A percentile compares a stretch with the other conserved stretches of the same genome.
Evolutionary conservation across 2,888 invertebrate species (phyloP).

Genomic region (Thelaira solivaga): DNA sequence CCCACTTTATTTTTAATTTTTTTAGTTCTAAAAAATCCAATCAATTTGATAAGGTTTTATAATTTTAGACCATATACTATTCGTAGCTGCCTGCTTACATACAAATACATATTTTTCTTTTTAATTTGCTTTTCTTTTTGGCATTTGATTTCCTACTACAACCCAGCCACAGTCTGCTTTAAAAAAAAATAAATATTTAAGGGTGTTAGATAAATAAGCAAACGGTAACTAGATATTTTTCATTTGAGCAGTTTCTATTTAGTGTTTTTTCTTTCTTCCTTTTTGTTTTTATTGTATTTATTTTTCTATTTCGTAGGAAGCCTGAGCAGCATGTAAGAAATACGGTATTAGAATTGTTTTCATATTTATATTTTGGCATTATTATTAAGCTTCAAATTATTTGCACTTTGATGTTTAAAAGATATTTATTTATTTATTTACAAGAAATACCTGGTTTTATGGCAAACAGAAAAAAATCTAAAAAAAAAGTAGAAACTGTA

Average conservation of each 20-base stretch:
- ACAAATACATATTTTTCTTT: conserved; percentile 8
- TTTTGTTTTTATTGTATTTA: background rate
- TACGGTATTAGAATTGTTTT: background rate
- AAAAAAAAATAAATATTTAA: conserved; percentile 20
- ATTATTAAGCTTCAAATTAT: conserved; percentile 20
- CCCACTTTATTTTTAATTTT: background rate
- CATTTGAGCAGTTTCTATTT: conserved; percentile 27
- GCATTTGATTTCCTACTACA: background rate
- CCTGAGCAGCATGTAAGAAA: background rate
- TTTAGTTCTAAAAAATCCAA: conserved; percentile 41
- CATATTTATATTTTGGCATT: conserved; percentile 35
- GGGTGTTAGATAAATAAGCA: conserved; percentile 40
- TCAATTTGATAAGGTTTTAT: conserved; percentile 58
- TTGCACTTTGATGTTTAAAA: conserved; percentile 46
- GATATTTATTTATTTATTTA: background rate
- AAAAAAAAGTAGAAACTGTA: background rate
- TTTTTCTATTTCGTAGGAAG: background rate
- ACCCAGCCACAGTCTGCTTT: background rate
- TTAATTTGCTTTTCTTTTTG: background rate
- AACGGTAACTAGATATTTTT: conserved; percentile 55
- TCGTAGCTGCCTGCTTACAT: no score
- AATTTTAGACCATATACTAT: no score
- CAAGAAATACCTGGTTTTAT: conserved; percentile 8
- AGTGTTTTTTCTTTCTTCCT: background rate
- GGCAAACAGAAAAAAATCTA: conserved; percentile 2